Conservation (phyloP, 2,113 vertebrate species). For the Nymphicus hollandicus region DNA sequence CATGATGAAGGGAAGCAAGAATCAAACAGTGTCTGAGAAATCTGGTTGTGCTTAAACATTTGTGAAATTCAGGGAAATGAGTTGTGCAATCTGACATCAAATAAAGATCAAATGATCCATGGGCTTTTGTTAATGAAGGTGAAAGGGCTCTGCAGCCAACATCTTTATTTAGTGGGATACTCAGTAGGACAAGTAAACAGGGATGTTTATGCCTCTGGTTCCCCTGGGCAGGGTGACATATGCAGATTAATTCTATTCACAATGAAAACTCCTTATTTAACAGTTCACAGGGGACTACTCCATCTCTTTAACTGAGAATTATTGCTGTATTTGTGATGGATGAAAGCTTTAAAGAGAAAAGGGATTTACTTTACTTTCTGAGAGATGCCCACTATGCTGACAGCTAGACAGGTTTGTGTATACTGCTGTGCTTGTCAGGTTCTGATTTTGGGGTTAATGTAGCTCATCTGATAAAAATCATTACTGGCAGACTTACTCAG, state of each 20-base stretch:
- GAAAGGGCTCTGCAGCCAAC: background rate
- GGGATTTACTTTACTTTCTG: background rate
- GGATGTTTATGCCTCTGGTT: background rate
- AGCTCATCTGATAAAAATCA: background rate
- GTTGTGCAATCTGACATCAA: conserved; percentile 28
- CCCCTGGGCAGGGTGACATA: background rate
- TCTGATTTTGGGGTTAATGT: background rate
- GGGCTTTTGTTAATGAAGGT: background rate
- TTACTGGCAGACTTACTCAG: background rate
- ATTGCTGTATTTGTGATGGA: background rate
- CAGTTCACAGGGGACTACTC: background rate
- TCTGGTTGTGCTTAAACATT: conserved; percentile 43
- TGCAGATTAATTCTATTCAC: background rate
- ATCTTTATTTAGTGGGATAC: background rate
- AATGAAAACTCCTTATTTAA: background rate
- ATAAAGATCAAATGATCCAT: background rate
- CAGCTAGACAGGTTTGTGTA: background rate
- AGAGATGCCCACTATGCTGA: background rate
- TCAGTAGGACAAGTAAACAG: background rate
- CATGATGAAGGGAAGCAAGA: background rate
- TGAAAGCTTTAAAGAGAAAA: background rate
- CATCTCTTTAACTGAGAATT: background rate
- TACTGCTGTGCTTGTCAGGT: background rate
- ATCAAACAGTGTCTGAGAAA: conserved; percentile 7
- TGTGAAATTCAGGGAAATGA: conserved; percentile 24